Evolutionary conservation across 2,113 vertebrate genomes (phyloP), one percentile per base, ranked within the genome.

Genomic region (Catagonus wagneri): DNA sequence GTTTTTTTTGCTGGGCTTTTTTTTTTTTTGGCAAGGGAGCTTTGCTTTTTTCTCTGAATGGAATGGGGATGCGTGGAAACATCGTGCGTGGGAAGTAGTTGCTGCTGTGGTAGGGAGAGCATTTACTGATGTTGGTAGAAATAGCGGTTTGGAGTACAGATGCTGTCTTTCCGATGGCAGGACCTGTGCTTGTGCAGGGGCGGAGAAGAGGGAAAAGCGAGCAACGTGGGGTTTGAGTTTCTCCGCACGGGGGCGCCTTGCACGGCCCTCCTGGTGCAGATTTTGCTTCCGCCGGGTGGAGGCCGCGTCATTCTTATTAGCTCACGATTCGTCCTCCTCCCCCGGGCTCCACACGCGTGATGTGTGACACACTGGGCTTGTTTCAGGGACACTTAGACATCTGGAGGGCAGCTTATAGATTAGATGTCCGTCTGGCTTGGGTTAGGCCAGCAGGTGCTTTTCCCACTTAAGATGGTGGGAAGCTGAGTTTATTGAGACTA

Each of bases 381-480:
- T 90, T 87, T 75, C 7, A 60, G 83, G 92, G 93, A 96, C 65
- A 32, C 63, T 68, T 84, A 89, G 90, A 71, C 58, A 97, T 84
- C 63, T 72, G 27, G 54, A 83, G 0, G 4, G 63, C 36, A 93
- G 44, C 85, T 90, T 90, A 22, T 89, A 96, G 98, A 94, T 93
- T 68, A 69, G 56, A 66, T 29, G 88, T 80, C 25, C 80, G 50
- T 87, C 56, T 27, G 34, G 36, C 52, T 27, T 29, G 15, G 7
- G 25, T 39, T 52, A 83, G 13, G n/a, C 86, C 29, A 58, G 44
- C 14, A 56, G 34, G 68, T 80, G 91, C 78, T 90, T 44, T 81
- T 93, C 87, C 95, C 78, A 71, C 34, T 56, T 71, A 52, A 89
- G 96, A 44, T 91, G 95, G 87, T 89, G 96, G 96, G 93, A 97